Percentiles rank a stretch among this genome's conserved stretches.
phyloP scores from a whole-genome alignment of 2,113 vertebrate genomes.

The Eclectus roratus region DNA sequence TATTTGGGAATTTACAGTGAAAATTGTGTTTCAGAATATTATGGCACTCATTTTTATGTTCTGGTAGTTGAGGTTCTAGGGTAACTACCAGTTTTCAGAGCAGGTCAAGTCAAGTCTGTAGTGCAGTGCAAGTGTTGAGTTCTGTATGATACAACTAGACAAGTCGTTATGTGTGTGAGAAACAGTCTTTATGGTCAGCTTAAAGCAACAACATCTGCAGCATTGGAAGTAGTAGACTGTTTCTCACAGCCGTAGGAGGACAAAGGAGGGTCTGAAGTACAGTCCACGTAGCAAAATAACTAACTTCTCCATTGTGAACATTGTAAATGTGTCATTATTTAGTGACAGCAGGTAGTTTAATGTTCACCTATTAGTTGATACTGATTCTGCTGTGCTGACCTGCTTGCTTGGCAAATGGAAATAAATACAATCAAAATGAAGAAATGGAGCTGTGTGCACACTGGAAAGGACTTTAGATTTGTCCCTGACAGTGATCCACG shows the following conservation, averaged over 20 bases:
- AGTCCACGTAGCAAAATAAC: neutral
- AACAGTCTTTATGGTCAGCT: neutral
- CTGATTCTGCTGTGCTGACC: neutral
- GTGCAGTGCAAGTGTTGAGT: neutral
- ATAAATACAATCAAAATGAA: conserved; percentile 16
- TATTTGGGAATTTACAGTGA: neutral
- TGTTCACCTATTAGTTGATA: neutral
- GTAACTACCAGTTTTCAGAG: neutral
- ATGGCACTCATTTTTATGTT: neutral
- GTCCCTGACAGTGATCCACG: neutral
- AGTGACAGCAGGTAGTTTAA: conserved; percentile 2
- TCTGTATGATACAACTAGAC: neutral
- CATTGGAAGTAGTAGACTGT: neutral
- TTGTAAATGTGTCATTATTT: neutral
- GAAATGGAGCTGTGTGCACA: neutral
- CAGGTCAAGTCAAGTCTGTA: neutral
- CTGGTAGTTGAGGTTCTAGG: neutral
- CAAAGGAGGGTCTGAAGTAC: neutral
- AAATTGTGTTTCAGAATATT: neutral
- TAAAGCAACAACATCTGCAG: neutral
- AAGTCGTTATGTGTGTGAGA: neutral
- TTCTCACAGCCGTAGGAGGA: neutral
- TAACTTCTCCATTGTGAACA: neutral
- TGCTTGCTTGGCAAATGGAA: neutral
- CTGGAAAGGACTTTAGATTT: neutral